Evolutionary conservation across 2,113 vertebrate genomes (phyloP).

Genomic region (Taxidea taxus): DNA sequence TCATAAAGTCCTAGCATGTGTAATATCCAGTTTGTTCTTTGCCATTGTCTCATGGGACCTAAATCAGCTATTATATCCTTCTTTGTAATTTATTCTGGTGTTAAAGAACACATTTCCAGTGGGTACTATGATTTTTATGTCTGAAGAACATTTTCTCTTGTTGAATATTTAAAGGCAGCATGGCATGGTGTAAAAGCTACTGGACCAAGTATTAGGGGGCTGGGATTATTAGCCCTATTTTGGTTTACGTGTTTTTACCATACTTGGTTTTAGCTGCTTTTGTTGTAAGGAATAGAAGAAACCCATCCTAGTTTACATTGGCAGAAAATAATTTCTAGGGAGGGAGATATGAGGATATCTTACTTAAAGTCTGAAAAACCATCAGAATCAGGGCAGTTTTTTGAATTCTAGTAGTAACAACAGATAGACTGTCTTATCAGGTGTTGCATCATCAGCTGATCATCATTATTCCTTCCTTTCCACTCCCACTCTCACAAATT

Average conservation of each 20-base stretch:
- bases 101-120: slow-evolving; percentile 6
- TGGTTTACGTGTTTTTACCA: background rate
- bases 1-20: background rate
- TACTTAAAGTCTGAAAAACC: background rate
- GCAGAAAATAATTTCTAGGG: background rate
- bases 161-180: background rate
- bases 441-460: background rate
- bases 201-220: background rate
- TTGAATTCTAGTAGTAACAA: background rate
- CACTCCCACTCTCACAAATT: background rate
- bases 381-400: background rate
- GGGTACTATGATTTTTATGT: background rate
- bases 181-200: background rate
- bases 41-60: background rate
- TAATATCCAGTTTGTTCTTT: background rate
- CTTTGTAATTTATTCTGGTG: background rate
- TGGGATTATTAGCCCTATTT: background rate
- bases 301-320: background rate
- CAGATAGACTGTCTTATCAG: background rate
- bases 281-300: slow-evolving; percentile 2
- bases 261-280: background rate
- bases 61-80: background rate
- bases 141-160: background rate
- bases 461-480: background rate
- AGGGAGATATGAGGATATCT: background rate